These are phyloP conservation scores for Rhyacophila brunnea DNA, from an alignment of 1,140 invertebrate species.

Conservation along the genomic window DNA sequence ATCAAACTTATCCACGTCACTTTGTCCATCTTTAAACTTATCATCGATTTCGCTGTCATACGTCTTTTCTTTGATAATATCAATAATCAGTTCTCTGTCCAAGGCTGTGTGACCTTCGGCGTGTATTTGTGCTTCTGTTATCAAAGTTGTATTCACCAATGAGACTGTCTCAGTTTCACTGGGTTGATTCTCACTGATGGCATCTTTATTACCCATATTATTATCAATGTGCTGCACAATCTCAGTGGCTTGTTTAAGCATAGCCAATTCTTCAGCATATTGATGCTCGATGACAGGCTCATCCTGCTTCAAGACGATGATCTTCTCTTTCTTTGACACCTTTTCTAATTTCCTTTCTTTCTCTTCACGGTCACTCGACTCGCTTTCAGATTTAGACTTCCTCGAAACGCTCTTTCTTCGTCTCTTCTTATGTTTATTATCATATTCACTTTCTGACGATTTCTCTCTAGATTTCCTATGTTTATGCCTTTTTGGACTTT, in stretches of 20 bases:
- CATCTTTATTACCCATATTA: slow-evolving; percentile 38
- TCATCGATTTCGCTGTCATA: neutral
- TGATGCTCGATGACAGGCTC: slow-evolving; percentile 39
- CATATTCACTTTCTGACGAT: slow-evolving; percentile 30
- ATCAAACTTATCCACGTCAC: slow-evolving; percentile 3
- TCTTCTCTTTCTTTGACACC: slow-evolving; percentile 40
- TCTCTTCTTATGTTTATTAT: slow-evolving; percentile 33
- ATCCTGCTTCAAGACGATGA: slow-evolving; percentile 36
- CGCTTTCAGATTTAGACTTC: slow-evolving; percentile 15
- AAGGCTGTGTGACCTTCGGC: slow-evolving; percentile 30
- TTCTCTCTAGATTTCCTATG: slow-evolving; percentile 16
- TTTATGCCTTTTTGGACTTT: slow-evolving; percentile 33
- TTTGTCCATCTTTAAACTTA: neutral
- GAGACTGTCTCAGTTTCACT: slow-evolving; percentile 52
- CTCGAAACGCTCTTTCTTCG: slow-evolving; percentile 19
- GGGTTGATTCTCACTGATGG: slow-evolving; percentile 42
- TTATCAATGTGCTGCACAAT: slow-evolving; percentile 37
- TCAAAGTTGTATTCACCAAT: slow-evolving; percentile 50
- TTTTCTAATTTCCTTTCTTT: slow-evolving; percentile 42
- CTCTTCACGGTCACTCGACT: slow-evolving; percentile 23
- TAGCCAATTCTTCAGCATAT: slow-evolving; percentile 37
- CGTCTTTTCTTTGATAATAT: slow-evolving; percentile 4
- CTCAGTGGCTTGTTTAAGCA: slow-evolving; percentile 26
- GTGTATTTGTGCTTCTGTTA: slow-evolving; percentile 55
- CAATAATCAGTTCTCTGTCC: slow-evolving; percentile 12